Base-by-base conservation (phyloP, 2,888 invertebrate species). In the Blera fallax region DNA sequence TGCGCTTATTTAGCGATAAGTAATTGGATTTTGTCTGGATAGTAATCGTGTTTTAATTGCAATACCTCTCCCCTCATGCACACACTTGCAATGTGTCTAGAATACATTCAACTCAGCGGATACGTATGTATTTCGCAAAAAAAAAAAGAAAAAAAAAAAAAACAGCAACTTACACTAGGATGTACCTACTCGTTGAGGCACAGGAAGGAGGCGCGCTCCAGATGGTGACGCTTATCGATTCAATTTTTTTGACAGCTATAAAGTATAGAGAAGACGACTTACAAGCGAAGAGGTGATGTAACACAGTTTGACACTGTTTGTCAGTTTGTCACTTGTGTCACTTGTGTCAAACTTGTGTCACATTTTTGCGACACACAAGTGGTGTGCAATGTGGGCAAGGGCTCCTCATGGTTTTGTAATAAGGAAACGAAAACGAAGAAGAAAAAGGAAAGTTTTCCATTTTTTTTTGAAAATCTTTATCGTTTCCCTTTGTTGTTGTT, bases 21-120 rank as follows among this genome's bases (percentile, higher is more conserved):
- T 81, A 85, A 85, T 85, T 85, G 85, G 76, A 81, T 85, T 84
- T 72, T 14, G 76, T 72, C 81, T 77, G 65, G 60, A 72, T 77
- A 60, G 81, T 77, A 72, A 81, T 85, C 84, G 58, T 43, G 64
- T 50, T 70, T 54, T 79, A 74, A 79, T 84, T 74, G 70, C 64
- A 45, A 64, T 54, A 81, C 50, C 62, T 11, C 8, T 16, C 1
- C 24, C 8, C 0, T 40, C 50, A 29, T 52, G 16, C 34, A 70
- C 14, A 27, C 43, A 52, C 54, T 70, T 70, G 62, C 70, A 37
- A 43, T 45, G 37, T 72, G 69, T 77, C 69, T 77, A 21, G 69
- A 50, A 50, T 34, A 70, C 60, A 60, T 50, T 69, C 60, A 52
- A 29, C 40, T 50, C 52, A 27, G 8, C 29, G 58, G 72, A 29